Percentiles rank a stretch among this genome's conserved stretches.
These are phyloP conservation scores for Alligator sinensis DNA, from an alignment of 2,113 vertebrate species.

Conservation along the genomic window DNA sequence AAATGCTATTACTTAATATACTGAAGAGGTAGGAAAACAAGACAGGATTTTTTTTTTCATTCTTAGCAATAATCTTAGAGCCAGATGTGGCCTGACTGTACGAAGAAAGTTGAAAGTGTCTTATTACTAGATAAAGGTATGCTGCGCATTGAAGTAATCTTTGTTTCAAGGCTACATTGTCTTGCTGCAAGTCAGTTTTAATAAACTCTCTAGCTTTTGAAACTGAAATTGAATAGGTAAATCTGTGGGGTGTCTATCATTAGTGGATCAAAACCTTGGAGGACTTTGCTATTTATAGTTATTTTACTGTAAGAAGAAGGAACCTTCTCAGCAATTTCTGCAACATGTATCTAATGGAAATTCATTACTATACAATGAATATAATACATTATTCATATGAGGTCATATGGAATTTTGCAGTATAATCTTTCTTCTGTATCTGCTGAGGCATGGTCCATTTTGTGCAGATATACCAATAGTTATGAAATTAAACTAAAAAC, in stretches of 20 bases:
- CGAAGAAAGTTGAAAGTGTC: background rate
- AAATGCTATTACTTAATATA: background rate
- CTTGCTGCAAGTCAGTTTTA: background rate
- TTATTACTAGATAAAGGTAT: background rate
- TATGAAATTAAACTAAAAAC: background rate
- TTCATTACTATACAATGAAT: background rate
- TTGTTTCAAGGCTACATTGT: accelerated
- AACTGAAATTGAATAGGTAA: background rate
- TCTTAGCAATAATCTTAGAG: background rate
- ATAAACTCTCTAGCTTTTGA: background rate
- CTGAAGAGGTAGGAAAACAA: background rate
- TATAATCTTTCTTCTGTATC: background rate
- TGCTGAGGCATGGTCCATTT: background rate
- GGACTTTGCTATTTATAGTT: accelerated
- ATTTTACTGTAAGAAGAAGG: background rate
- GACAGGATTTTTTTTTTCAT: background rate
- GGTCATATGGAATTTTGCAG: background rate
- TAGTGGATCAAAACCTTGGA: background rate
- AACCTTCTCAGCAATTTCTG: background rate
- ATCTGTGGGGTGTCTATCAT: background rate
- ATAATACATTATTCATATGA: background rate
- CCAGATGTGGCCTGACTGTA: background rate
- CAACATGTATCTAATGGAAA: background rate
- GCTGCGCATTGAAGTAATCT: background rate
- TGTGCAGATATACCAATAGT: background rate